phyloP scores from a whole-genome alignment of 1,140 invertebrate species.

The Nylanderia fulva region DNA sequence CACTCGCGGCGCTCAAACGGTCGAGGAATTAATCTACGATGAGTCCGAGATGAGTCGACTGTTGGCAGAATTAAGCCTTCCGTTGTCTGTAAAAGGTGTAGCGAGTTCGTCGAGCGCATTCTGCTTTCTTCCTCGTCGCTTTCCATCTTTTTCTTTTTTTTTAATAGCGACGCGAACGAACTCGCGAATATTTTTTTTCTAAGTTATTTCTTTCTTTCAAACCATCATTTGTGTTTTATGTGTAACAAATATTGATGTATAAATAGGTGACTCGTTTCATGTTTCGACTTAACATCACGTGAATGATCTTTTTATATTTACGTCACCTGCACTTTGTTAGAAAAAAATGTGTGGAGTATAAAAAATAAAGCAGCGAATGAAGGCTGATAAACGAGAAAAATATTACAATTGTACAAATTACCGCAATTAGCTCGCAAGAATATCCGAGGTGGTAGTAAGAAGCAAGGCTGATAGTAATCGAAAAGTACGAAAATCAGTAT shows the following conservation, averaged over 20 bases:
- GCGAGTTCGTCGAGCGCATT: not conserved
- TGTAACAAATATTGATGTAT: slow-evolving; percentile 23
- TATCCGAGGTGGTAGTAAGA: slow-evolving; percentile 16
- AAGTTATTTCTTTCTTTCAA: not conserved
- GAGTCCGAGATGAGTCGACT: slow-evolving; percentile 11
- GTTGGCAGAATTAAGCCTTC: slow-evolving; percentile 12
- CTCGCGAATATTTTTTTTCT: not conserved
- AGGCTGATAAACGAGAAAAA: not conserved
- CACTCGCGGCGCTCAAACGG: slow-evolving; percentile 10
- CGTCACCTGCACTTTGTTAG: not conserved
- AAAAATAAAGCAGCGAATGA: not conserved
- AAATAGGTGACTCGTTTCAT: slow-evolving; percentile 16
- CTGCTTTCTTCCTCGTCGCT: slow-evolving; percentile 19
- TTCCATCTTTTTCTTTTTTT: slow-evolving; percentile 18
- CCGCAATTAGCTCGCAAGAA: not conserved
- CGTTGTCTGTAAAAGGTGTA: not conserved
- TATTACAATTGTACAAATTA: not conserved
- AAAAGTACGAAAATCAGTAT: slow-evolving; percentile 13
- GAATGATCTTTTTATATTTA: slow-evolving; percentile 27
- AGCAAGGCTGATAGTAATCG: slow-evolving; percentile 20
- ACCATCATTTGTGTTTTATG: slow-evolving; percentile 6
- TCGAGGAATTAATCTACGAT: slow-evolving; percentile 27
- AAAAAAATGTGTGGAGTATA: too few species aligned
- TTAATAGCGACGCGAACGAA: slow-evolving; percentile 12
- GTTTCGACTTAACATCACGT: slow-evolving; percentile 11